phyloP scores from a whole-genome alignment of 2,797 vertebrate species.

The Champsocephalus gunnari region DNA sequence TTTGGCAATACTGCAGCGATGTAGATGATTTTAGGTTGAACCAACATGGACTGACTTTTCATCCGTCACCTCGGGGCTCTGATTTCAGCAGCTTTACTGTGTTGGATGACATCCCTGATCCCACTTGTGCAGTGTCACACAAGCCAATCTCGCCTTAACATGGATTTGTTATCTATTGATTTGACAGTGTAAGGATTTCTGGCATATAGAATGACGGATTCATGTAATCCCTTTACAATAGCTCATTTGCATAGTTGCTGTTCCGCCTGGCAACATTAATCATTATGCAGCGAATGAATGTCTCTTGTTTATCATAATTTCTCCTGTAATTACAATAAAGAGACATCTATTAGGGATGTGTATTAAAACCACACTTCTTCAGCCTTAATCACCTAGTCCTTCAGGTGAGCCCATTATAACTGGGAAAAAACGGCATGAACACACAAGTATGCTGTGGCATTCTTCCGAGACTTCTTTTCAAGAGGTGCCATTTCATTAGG shows the following conservation, averaged over 20 bases:
- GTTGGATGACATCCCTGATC: conserved; percentile 44
- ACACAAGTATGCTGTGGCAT: conserved; percentile 2
- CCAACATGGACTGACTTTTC: conserved; percentile 3
- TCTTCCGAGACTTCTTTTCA: conserved; percentile 37
- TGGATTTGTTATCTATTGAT: conserved; percentile 52
- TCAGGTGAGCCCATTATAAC: conserved; percentile 42
- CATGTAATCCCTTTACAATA: conserved; percentile 58
- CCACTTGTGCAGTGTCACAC: conserved; percentile 40
- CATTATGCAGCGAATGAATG: conserved; percentile 28
- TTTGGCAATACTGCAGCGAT: neutral
- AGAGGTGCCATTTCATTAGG: conserved; percentile 69
- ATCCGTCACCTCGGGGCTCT: conserved; percentile 17
- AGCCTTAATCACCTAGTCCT: conserved; percentile 47
- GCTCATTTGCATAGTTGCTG: conserved; percentile 58
- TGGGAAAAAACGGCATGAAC: conserved; percentile 9
- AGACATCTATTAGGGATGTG: conserved; percentile 14
- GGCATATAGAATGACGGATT: conserved; percentile 54
- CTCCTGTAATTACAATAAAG: conserved; percentile 41
- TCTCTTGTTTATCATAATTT: conserved; percentile 61
- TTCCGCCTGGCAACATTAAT: conserved; percentile 53
- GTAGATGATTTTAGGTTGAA: conserved; percentile 2
- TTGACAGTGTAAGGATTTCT: conserved; percentile 43
- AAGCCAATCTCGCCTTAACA: conserved; percentile 35
- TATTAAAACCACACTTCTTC: conserved; percentile 40
- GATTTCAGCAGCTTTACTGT: conserved; percentile 20